Base-by-base conservation (phyloP, 2,113 vertebrate genomes). In the Sorex araneus region DNA sequence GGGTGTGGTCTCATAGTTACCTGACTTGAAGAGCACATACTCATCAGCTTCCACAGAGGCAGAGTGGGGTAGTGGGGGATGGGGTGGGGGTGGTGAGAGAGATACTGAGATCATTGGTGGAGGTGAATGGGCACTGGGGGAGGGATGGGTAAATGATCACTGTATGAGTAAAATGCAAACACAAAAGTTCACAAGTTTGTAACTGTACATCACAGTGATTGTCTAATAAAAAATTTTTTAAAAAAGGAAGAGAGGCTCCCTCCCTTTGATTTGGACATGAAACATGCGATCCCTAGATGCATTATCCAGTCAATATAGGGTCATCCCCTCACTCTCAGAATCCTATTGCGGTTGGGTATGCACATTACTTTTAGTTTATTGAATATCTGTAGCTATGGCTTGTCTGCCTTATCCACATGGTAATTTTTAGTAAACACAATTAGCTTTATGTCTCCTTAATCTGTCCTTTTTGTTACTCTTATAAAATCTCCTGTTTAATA, bases 381-480 rank as follows among this genome's bases (percentile, higher is more conserved):
- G 4, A 28, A 1, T n/a, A 86, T 32, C 4, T 78, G 40, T 63
- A 11, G 18, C 25, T 69, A 45, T 60, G 19, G 13, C 28, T 45
- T 6, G 30, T 5, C 9, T 23, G 0, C 7, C 6, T 28, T 25
- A 23, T 23, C 66, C 40, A 57, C 21, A 23, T 66, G 8, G 21
- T 47, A 43, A 88, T 92, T 60, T 0, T 92, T 92, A 43, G 30
- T 54, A 79, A 90, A 80, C 25, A 75, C 36, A 76, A 28, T 27
- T 90, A 76, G 19, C 60, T 40, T 93, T 95, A 45, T 74, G 66
- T 75, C 34, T 77, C 34, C 78, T 70, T 4, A 85, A 57, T 71
- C 94, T 87, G 93, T 90, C 19, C 45, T n/a, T 83, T 90, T 45
- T 79, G 80, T 79, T 90, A 18, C 16, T 45, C 11, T 92, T 88